Evolutionary conservation across 2,113 vertebrate species (phyloP).

Genomic region (Ploceus nigricollis): DNA sequence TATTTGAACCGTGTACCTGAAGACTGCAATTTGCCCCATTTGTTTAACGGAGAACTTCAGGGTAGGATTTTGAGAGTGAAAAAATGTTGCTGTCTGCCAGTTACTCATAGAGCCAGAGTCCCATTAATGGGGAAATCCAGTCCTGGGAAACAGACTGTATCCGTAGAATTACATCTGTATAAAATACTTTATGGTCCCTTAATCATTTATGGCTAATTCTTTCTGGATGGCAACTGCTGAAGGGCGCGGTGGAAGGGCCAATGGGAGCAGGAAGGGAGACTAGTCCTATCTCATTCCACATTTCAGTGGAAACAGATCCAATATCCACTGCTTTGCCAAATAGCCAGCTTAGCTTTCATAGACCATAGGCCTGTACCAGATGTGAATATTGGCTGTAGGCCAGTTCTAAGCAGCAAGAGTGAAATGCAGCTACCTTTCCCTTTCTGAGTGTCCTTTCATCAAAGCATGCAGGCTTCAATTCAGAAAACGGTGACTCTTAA

Average conservation of each 20-base stretch:
- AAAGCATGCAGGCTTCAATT: not conserved
- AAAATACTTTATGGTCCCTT: slow-evolving; percentile 47
- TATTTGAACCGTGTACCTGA: not conserved
- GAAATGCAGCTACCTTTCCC: not conserved
- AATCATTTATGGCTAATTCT: slow-evolving; percentile 35
- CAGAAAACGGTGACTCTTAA: not conserved
- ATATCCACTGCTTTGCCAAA: slow-evolving; percentile 53
- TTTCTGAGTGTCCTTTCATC: slow-evolving; percentile 6
- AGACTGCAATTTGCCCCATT: not conserved
- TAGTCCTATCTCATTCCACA: slow-evolving; percentile 41
- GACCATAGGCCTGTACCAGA: slow-evolving; percentile 31
- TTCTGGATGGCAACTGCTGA: slow-evolving; percentile 33
- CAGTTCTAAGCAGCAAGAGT: not conserved
- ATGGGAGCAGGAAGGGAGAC: not conserved
- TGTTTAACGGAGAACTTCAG: not conserved
- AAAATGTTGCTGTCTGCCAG: not conserved
- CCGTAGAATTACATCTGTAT: slow-evolving; percentile 22
- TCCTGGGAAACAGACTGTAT: slow-evolving; percentile 28
- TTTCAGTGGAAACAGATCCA: slow-evolving; percentile 49
- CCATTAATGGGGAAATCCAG: slow-evolving; percentile 10
- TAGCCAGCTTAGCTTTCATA: slow-evolving; percentile 33
- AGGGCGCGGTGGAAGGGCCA: not conserved
- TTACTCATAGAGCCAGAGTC: slow-evolving; percentile 7
- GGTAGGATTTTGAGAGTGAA: slow-evolving; percentile 4
- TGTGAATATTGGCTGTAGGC: slow-evolving; percentile 41